Evolutionary conservation across 2,797 vertebrate genomes (phyloP), one percentile per base, ranked within the genome.

Genomic region (Pyrocephalus nanus): DNA sequence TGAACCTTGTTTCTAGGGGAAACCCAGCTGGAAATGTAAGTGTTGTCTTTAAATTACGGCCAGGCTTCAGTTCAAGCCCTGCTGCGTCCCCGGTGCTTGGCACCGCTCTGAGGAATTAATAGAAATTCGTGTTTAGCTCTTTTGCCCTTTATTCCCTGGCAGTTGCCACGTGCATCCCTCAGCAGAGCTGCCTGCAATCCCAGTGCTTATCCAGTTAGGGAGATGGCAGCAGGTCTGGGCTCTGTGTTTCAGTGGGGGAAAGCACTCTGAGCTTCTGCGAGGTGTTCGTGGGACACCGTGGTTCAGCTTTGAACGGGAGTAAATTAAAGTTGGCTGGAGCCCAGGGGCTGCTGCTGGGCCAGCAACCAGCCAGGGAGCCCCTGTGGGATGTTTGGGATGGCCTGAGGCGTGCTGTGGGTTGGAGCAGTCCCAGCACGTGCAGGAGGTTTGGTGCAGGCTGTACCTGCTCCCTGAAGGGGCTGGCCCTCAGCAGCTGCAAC

Each of bases 291-390:
- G 76, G 76, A 21, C 4, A 3, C 1, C 29, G 19, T 30, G 21
- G 19, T 76, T 74, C 45, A 6, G 38, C 15, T 74, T 40, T 38
- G 32, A 30, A 48, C 9, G 13, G 61, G 48, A 62, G 58, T 20
- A 27, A 74, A 43, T 48, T 17, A 4, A n/a, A 67, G 27, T 3
- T 72, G 54, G 2, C 40, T 67, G 57, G 51, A 75, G 42, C 50
- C 47, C 2, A 8, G 47, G 26, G 25, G 16, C 47, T 64, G 69
- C 61, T 19, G 7, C 57, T 26, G 40, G 17, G 30, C 23, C 6
- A 40, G 5, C 0, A 4, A 23, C 42, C 51, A 53, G 47, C 0
- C 0, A 61, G 73, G 16, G 55, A 9, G 14, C 11, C 0, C 0
- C 27, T 11, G 12, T 10, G 25, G 48, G 22, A 13, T 25, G 34